Conservation (phyloP, 2,113 vertebrate genomes). For the Penelope pileata region DNA sequence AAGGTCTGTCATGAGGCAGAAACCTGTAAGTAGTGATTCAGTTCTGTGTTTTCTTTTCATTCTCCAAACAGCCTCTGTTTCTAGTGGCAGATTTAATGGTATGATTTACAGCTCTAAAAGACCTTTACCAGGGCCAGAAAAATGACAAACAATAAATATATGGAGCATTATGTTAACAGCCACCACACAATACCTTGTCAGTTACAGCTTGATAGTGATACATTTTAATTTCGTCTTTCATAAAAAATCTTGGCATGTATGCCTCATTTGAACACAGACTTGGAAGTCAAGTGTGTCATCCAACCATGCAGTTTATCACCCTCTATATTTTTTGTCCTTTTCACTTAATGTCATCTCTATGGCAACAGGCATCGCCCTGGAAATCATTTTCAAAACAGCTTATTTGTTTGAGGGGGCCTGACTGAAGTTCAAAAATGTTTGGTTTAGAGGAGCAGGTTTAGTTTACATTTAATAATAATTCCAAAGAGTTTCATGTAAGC, state of each 20-base stretch:
- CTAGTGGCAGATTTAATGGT: constrained; percentile 86
- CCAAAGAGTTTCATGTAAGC: constrained; percentile 73
- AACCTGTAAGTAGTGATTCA: constrained; percentile 82
- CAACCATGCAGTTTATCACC: constrained; percentile 84
- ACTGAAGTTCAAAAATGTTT: constrained; percentile 84
- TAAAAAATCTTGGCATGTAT: constrained; percentile 82
- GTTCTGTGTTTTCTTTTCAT: constrained; percentile 64
- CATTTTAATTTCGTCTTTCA: constrained; percentile 90
- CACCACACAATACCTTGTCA: constrained; percentile 83
- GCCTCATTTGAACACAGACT: constrained; percentile 83
- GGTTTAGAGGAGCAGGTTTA: constrained; percentile 77
- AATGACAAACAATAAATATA: constrained; percentile 93
- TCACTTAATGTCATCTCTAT: constrained; percentile 92
- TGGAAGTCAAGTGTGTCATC: constrained; percentile 87
- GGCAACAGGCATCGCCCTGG: constrained; percentile 87
- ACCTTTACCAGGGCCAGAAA: constrained; percentile 84
- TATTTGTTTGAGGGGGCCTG: constrained; percentile 82
- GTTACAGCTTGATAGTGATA: constrained; percentile 85
- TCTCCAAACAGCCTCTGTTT: constrained; percentile 73
- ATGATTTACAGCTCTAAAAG: constrained; percentile 85
- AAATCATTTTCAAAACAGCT: constrained; percentile 87
- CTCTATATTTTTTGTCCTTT: constrained; percentile 90
- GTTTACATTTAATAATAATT: constrained; percentile 88
- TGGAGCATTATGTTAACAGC: constrained; percentile 82
- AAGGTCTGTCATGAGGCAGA: constrained; percentile 79